Evolutionary conservation across 2,113 vertebrate genomes (phyloP), one percentile per base, ranked within the genome.

Genomic region (Mormyrus iriodes): DNA sequence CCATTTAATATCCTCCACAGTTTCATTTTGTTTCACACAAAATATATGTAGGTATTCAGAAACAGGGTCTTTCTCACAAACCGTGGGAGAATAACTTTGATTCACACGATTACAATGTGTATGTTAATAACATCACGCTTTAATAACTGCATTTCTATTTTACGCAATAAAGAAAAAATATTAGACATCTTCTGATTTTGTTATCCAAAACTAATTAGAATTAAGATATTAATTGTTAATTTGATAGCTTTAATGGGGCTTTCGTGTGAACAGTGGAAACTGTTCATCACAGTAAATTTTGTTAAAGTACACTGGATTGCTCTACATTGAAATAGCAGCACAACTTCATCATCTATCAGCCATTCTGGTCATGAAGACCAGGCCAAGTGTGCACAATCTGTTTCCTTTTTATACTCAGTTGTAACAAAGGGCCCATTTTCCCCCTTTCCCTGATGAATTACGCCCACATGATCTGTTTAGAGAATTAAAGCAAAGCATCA

Each of bases 381-480:
- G 49, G 55, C 55, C 55, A 49, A 73, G 58, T 39, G 55, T n/a
- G 39, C 24, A 31, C 39, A 61, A 48, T 49, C 44, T 27, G 24
- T 49, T 86, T 76, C 27, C 17, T 7, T 85, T 85, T 86, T 89
- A 17, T 73, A 89, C 76, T 76, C 84, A 46, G 46, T 76, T 49
- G 21, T 85, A 55, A 51, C 55, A 35, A 73, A 89, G 21, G 89
- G 84, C 69, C 85, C 61, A 86, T 89, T 89, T 89, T 24, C 58
- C 84, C 89, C 61, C 55, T 89, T 51, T 86, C 89, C 69, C 84
- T 86, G 84, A 89, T 85, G 86, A 89, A 89, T 89, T 76, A 27
- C 84, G 86, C 83, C 84, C 82, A 84, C 82, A 48, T 61, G 82
- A 89, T 85, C 83, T 49, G 35, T 69, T 85, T 65, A 49, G 79